Conservation (phyloP, 2,113 vertebrate genomes). For the Mesoclemmys tuberculata region DNA sequence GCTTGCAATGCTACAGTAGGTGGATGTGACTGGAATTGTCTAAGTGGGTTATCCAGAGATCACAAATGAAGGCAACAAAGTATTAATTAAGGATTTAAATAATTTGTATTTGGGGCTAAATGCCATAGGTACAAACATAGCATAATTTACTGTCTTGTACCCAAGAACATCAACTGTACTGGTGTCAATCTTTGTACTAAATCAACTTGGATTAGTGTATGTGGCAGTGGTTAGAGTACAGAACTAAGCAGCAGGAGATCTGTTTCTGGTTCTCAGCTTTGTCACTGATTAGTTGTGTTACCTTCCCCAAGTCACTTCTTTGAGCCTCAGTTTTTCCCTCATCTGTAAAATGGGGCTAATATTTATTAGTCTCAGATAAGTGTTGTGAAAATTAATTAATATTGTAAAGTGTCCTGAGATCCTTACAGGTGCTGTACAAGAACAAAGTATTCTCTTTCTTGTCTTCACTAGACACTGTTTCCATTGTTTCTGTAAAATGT, state of each 20-base stretch:
- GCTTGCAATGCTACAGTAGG: slow-evolving; percentile 7
- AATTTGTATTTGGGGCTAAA: background rate
- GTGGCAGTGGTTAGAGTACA: accelerated
- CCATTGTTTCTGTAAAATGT: background rate
- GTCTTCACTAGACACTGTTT: background rate
- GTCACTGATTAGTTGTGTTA: background rate
- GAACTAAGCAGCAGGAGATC: accelerated
- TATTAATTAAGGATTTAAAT: slow-evolving; percentile 50
- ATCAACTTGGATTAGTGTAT: background rate
- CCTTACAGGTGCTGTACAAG: background rate
- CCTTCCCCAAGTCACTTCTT: background rate
- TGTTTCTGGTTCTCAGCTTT: background rate
- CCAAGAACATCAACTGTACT: background rate
- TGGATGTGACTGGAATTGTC: slow-evolving; percentile 61
- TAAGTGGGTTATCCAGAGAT: background rate
- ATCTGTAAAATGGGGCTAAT: background rate
- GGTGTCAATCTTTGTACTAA: background rate
- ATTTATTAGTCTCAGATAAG: background rate
- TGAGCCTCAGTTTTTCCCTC: background rate
- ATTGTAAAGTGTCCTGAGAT: background rate
- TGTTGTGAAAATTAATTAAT: background rate
- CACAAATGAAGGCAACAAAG: slow-evolving; percentile 34
- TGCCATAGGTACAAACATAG: background rate
- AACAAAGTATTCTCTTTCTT: background rate
- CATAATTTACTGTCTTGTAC: background rate